Evolutionary conservation across 2,113 vertebrate genomes (phyloP).

Genomic region (Acanthisitta chloris): DNA sequence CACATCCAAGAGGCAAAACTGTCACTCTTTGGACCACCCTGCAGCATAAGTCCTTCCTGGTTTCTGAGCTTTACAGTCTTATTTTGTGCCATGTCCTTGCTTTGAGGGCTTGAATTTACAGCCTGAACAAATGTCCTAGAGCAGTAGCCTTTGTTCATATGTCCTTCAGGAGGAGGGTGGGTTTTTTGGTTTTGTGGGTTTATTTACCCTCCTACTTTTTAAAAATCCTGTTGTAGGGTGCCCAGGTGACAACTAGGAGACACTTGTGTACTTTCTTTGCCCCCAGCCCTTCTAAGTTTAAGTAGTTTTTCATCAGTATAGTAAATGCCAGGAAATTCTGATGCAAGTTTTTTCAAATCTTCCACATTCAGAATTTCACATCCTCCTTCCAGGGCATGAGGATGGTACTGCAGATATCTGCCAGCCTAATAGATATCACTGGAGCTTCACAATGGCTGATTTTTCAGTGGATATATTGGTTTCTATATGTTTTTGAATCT

Average conservation of each 20-base stretch:
- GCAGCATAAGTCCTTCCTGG: background rate
- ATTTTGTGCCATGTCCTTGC: rapidly evolving
- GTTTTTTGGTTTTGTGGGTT: background rate
- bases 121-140: background rate
- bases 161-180: background rate
- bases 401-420: background rate
- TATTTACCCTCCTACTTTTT: rapidly evolving
- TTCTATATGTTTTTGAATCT: constrained; percentile 16
- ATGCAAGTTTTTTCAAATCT: background rate
- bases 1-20: background rate
- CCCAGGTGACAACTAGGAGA: background rate
- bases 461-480: background rate
- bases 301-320: background rate
- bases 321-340: background rate
- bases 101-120: background rate
- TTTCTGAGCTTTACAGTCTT: background rate
- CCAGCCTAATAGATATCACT: background rate
- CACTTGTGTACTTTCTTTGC: background rate
- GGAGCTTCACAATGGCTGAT: background rate
- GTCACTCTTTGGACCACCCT: background rate
- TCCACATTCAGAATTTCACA: background rate
- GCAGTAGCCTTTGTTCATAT: background rate
- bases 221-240: background rate
- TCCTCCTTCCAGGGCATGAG: background rate
- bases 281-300: background rate